Base-by-base conservation (phyloP, 2,113 vertebrate genomes). In the Callipepla squamata region DNA sequence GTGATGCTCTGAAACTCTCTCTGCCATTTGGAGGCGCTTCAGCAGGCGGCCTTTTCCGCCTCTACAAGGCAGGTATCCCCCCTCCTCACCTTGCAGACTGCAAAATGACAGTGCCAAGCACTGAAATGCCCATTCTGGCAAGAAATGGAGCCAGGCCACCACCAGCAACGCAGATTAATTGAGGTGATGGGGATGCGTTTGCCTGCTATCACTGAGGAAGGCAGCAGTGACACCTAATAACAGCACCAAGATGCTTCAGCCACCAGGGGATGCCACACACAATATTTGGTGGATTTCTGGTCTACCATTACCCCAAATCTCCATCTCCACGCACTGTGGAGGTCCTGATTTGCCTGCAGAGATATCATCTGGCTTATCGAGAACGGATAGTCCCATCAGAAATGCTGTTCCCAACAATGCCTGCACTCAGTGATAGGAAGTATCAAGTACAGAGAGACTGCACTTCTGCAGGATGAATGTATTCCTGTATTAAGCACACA, bases 321-420 rank as follows among this genome's bases (percentile, higher is more conserved):
- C 21, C 19, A 13, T 13, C 57, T 34, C 32, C 11, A 21, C 32
- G 5, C 17, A 20, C 57, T 32, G 20, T 21, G 19, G 32, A 19
- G 50, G 13, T 58, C 19, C 57, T 93, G 92, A 96, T 94, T 92
- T 84, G 72, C 85, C 61, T 86, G 65, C 10, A 5, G 47, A 88
- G 90, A 81, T n/a, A 75, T 34, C 91, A 89, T 80, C 91, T 86
- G 90, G 89, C 53, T 83, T 85, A 74, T 63, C 22, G 4, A 78
- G 88, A 83, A 88, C 22, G n/a, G 85, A 53, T 68, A 51, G 50
- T 51, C 63, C 42, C 0, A 6, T 19, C 63, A 34, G 40, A 88
- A 90, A 83, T 0, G 3, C 51, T 80, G 85, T 63, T 62, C 90
- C 28, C 8, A 7, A 76, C n/a, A 76, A 44, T n/a, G 40, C 65